These are phyloP conservation scores for Tenrec ecaudatus DNA, from an alignment of 2,113 vertebrate genomes.

Conservation along the genomic window DNA sequence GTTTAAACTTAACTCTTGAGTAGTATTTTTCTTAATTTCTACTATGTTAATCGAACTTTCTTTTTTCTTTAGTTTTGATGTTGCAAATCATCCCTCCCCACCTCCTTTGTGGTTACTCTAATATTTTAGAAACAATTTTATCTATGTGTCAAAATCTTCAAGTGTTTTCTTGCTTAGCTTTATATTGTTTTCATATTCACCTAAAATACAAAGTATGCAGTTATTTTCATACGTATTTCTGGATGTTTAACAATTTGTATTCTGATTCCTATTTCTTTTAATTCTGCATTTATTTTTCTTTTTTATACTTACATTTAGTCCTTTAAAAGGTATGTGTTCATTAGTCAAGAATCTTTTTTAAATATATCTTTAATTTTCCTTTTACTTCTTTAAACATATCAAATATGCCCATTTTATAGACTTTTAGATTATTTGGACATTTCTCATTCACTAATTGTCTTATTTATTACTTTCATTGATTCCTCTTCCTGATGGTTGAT, in stretches of 20 bases:
- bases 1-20: background rate
- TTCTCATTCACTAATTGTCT: background rate
- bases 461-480: background rate
- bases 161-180: too few relatives aligned
- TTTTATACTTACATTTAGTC: slow-evolving; percentile 24
- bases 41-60: background rate
- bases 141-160: background rate
- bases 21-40: background rate
- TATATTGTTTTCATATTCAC: background rate
- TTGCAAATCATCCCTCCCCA: background rate
- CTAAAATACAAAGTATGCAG: background rate
- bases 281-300: background rate
- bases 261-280: background rate
- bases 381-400: background rate
- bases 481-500: background rate
- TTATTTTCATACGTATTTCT: background rate
- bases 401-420: background rate
- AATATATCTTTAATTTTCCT: background rate
- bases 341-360: background rate
- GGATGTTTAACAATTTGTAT: background rate
- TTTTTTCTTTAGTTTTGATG: background rate
- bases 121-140: slow-evolving; percentile 7
- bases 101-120: background rate
- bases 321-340: background rate
- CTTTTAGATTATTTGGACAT: background rate